Conservation (phyloP, 2,113 vertebrate species). For the Oreocharis arfaki region DNA sequence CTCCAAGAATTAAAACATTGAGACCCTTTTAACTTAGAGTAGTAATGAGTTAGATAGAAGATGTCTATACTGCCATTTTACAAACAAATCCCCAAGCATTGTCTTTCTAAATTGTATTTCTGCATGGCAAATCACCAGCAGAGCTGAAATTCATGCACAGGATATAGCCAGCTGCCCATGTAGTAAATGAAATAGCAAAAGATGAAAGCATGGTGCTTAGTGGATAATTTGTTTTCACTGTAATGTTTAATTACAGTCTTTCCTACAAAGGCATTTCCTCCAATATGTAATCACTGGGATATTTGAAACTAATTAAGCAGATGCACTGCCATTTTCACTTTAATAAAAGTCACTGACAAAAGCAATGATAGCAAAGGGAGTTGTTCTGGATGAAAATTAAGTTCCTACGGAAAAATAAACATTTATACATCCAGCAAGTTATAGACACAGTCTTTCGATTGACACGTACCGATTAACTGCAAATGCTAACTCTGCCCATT, state of each 20-base stretch:
- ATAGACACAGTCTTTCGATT: not conserved
- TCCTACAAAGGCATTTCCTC: constrained; percentile 60
- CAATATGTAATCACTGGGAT: constrained; percentile 67
- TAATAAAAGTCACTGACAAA: constrained; percentile 60
- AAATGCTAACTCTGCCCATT: not conserved
- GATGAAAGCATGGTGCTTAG: constrained; percentile 49
- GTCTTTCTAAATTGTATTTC: constrained; percentile 51
- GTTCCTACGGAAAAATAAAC: constrained; percentile 13
- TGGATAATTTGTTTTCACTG: constrained; percentile 67
- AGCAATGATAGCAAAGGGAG: constrained; percentile 22
- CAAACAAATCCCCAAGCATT: not conserved
- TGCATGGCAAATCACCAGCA: constrained; percentile 18
- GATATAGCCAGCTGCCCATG: constrained; percentile 54
- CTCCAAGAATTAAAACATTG: not conserved
- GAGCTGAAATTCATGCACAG: not conserved
- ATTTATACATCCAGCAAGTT: not conserved
- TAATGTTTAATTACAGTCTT: constrained; percentile 76
- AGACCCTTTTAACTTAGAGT: not conserved
- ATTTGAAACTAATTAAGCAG: constrained; percentile 71
- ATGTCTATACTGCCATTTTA: not conserved
- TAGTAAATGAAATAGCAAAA: constrained; percentile 52
- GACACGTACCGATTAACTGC: not conserved
- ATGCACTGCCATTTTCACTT: constrained; percentile 66
- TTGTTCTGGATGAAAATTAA: not conserved
- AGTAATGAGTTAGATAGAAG: not conserved